Percentiles rank a stretch among this genome's conserved stretches.
phyloP scores from a whole-genome alignment of 1,140 invertebrate genomes.

The Colletes gigas region DNA sequence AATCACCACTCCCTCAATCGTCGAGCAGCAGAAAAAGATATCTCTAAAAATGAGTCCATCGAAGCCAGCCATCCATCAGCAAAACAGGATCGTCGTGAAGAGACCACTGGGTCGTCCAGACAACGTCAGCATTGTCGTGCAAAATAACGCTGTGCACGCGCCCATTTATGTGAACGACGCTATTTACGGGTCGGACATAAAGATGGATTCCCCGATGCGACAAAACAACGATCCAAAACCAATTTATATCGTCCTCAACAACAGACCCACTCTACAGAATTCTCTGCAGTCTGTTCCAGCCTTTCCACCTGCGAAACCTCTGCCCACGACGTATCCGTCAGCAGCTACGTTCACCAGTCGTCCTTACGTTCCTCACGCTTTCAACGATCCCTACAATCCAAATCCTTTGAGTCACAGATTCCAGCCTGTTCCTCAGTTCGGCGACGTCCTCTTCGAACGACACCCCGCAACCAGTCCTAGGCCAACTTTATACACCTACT shows the following conservation, averaged over 20 bases:
- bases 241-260: neutral
- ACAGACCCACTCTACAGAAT: neutral
- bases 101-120: slow-evolving; percentile 69
- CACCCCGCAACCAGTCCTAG: slow-evolving; percentile 37
- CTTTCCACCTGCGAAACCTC: slow-evolving; percentile 2
- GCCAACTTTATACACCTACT: slow-evolving; percentile 62
- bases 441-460: slow-evolving; percentile 65
- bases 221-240: neutral
- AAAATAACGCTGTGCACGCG: slow-evolving; percentile 75
- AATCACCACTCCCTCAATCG: neutral
- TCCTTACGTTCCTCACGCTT: slow-evolving; percentile 69
- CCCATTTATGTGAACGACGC: slow-evolving; percentile 74
- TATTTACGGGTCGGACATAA: slow-evolving; percentile 64
- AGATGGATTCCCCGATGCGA: neutral
- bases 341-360: neutral
- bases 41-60: slow-evolving; percentile 52
- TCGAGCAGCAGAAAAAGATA: neutral
- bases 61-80: slow-evolving; percentile 71
- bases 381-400: slow-evolving; percentile 73
- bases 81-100: slow-evolving; percentile 71
- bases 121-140: slow-evolving; percentile 74
- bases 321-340: slow-evolving; percentile 55
- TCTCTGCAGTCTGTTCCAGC: neutral
- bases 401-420: slow-evolving; percentile 72
- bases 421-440: slow-evolving; percentile 46